phyloP scores from a whole-genome alignment of 1,140 invertebrate species.

The Hydropsyche tenuis region DNA sequence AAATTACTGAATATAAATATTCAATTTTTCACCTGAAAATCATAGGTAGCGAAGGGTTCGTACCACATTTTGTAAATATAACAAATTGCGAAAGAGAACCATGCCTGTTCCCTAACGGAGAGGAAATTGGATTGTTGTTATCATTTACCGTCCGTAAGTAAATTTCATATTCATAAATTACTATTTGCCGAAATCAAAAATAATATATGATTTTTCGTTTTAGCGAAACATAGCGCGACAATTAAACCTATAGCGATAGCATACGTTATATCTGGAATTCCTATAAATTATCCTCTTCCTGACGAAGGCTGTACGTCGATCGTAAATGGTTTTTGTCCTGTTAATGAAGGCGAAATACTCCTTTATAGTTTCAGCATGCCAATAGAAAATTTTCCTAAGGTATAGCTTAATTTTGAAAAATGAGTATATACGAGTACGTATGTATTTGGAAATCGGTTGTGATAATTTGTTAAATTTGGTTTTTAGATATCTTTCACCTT shows the following conservation, averaged over 20 bases:
- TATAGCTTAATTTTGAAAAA: not conserved
- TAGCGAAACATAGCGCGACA: not conserved
- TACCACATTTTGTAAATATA: too few relatives aligned
- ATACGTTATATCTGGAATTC: not conserved
- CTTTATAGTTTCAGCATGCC: not conserved
- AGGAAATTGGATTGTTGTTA: too few relatives aligned
- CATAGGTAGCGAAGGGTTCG: too few relatives aligned
- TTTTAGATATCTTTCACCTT: constrained; percentile 1
- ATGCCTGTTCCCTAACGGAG: too few relatives aligned
- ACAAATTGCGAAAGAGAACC: too few relatives aligned
- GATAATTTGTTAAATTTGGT: not conserved
- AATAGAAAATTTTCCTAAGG: not conserved
- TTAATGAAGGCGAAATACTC: not conserved
- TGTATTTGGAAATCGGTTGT: not conserved
- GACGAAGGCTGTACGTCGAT: not conserved
- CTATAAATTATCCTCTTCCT: not conserved
- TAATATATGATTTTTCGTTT: not conserved
- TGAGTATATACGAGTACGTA: not conserved
- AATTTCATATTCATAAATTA: too few relatives aligned
- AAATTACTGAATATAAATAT: too few relatives aligned
- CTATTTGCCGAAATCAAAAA: not conserved
- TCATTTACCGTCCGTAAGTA: too few relatives aligned
- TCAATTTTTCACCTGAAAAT: too few relatives aligned
- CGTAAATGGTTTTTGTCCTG: constrained; percentile 9
- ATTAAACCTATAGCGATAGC: not conserved